Evolutionary conservation across 2,888 invertebrate species (phyloP), one percentile per base, ranked within the genome.

Genomic region (Heterodera filipjevi): DNA sequence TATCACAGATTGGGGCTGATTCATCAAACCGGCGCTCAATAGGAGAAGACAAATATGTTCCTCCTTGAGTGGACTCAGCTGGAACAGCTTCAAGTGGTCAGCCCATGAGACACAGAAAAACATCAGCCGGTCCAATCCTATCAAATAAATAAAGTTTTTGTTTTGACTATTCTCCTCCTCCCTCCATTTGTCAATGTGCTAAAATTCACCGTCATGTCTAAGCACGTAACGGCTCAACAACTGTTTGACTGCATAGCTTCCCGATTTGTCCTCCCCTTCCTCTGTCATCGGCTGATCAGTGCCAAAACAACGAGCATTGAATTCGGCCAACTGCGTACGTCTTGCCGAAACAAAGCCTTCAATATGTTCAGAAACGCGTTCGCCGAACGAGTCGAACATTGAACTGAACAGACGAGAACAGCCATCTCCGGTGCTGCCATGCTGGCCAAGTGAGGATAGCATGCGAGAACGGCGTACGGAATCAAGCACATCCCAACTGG

Each of bases 401-500:
- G 27, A n/a, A 27, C 59, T 30, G 59, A 59, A 59, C 59, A n/a
- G 6, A 59, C 59, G n/a, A 27, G 59, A 79, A 49, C 35, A 66
- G 70, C 68, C 32, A 32, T 14, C 22, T 16, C 66, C 27, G 66
- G 16, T 33, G 66, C 6, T 27, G 35, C 75, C 75, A n/a, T 5
- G 44, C 35, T 75, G 66, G 59, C 59, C 59, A n/a, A 59, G 27
- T 5, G 59, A n/a, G 27, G 59, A 3, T 22, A 75, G 14, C 22
- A 64, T 53, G 30, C 71, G 86, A 84, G 77, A 53, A 5, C 75
- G 77, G 6, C 82, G 44, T 8, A 87, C 81, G 3, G 80, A 68
- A 30, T 81, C 81, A 5, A 87, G 74, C 14, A 87, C 81, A 35
- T 87, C 87, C 71, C 80, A 85, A 86, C 3, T 83, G 2, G 81